Evolutionary conservation across 2,888 invertebrate genomes (phyloP).

Genomic region (Epistrophe grossulariae): DNA sequence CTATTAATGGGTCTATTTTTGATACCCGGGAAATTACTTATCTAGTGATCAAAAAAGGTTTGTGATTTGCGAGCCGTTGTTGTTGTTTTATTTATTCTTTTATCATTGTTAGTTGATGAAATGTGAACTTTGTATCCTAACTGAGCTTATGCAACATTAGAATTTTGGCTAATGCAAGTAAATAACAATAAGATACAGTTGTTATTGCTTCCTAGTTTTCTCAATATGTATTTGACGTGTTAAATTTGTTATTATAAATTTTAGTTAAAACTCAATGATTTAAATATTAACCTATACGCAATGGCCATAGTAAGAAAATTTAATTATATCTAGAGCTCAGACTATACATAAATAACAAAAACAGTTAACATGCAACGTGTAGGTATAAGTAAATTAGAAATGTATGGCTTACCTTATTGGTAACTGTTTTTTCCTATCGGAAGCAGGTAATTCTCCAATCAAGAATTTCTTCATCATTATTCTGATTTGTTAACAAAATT

Average conservation of each 20-base stretch:
- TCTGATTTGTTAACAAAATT: conserved; percentile 72
- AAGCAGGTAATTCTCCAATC: conserved; percentile 92
- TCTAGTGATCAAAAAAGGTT: too few species aligned
- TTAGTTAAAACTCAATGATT: too few species aligned
- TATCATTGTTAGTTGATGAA: too few species aligned
- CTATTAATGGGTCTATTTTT: too few species aligned
- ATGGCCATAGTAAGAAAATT: not conserved
- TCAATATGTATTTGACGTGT: not conserved
- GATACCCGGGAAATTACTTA: too few species aligned
- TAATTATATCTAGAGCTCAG: not conserved
- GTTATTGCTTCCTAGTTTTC: not conserved
- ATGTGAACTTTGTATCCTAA: too few species aligned
- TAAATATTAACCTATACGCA: not conserved
- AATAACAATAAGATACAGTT: too few species aligned
- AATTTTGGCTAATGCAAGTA: too few species aligned
- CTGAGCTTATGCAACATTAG: too few species aligned
- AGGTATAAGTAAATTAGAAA: not conserved
- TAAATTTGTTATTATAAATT: not conserved
- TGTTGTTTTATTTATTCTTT: too few species aligned
- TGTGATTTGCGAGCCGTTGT: too few species aligned
- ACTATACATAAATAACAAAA: not conserved
- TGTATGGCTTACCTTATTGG: conserved; percentile 78
- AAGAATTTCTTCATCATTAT: conserved; percentile 92
- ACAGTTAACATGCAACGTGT: not conserved
- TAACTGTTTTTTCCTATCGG: conserved; percentile 84